A percentile compares a stretch with the other conserved stretches of the same genome.
Conservation (phyloP, 2,888 invertebrate genomes). For the Oscheius sp. region DNA sequence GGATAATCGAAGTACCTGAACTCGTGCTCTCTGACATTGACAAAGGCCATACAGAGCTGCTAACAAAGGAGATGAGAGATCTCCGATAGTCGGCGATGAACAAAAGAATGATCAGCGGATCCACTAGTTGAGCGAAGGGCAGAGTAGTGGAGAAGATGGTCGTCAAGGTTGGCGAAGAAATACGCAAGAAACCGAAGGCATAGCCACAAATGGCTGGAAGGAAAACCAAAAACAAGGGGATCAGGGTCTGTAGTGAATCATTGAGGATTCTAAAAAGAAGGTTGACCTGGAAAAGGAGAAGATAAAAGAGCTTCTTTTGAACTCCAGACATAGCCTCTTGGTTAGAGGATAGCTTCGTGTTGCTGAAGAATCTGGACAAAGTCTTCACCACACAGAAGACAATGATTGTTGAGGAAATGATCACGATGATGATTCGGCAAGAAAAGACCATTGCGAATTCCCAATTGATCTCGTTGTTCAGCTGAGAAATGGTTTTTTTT, state of each 20-base stretch:
- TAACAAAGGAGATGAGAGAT: background rate
- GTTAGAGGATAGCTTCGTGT: background rate
- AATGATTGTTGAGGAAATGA: background rate
- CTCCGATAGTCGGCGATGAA: conserved; percentile 1
- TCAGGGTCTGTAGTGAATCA: background rate
- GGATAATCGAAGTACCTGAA: background rate
- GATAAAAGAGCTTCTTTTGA: background rate
- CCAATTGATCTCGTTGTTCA: background rate
- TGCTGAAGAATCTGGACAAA: background rate
- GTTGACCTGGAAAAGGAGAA: background rate
- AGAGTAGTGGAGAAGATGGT: conserved; percentile 5
- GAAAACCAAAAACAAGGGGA: conserved; percentile 9
- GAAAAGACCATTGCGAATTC: background rate
- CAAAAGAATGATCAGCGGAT: background rate
- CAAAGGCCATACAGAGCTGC: background rate
- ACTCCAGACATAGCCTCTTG: background rate
- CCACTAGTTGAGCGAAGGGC: background rate
- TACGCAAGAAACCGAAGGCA: background rate
- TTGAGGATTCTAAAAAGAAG: too few species aligned
- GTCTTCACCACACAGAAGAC: background rate
- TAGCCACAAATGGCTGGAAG: conserved; percentile 10
- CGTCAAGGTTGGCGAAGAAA: background rate
- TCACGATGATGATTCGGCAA: background rate
- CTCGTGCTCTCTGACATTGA: background rate
- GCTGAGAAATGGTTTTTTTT: too few species aligned